Evolutionary conservation across 2,797 vertebrate genomes (phyloP), one percentile per base, ranked within the genome.

Genomic region (Poeciliopsis gracilis): DNA sequence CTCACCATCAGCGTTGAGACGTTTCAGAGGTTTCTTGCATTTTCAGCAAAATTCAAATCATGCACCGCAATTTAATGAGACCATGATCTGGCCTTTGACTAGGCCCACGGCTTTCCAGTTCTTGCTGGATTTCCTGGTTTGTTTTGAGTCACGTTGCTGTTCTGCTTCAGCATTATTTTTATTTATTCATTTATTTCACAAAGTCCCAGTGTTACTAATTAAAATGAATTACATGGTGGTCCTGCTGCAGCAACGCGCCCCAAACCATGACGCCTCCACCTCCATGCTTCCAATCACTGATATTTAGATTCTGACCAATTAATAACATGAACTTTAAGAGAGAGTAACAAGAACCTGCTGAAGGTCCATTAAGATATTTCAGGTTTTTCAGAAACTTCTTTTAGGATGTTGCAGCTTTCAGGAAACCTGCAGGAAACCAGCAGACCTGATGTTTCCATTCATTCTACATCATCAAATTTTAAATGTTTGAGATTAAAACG

Each of bases 1-100:
- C 59, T 33, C 59, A 18, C 12, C 6, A 30, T 33, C 33, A 15
- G 57, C 4, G 13, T 2, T 28, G 57, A 59, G 28, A 30, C 5
- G 2, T 28, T 59, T 59, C n/a, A 69, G 11, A 25, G 23, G 23
- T 43, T 45, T 41, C 0, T 7, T 67, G 63, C 63, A 41, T 41
- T 36, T 67, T 67, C 36, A 67, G 63, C 63, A 20, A 10, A 67
- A 23, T 67, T 67, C 20, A 41, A 67, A 18, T 67, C 20, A 13
- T 23, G 1, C 36, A 45, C 11, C 12, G 23, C 11, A n/a, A 13
- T 23, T 45, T n/a, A 43, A 7, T 45, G 67, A 45, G 67, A 45
- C 12, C 67, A 45, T 6, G 41, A 45, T 45, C 67, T 70, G 67
- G 41, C 41, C 67, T 70, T 70, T 70, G 41, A 70, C 67, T 70